Percentiles rank a stretch among this genome's conserved stretches.
phyloP scores from a whole-genome alignment of 2,797 vertebrate genomes.

The Acridotheres tristis region DNA sequence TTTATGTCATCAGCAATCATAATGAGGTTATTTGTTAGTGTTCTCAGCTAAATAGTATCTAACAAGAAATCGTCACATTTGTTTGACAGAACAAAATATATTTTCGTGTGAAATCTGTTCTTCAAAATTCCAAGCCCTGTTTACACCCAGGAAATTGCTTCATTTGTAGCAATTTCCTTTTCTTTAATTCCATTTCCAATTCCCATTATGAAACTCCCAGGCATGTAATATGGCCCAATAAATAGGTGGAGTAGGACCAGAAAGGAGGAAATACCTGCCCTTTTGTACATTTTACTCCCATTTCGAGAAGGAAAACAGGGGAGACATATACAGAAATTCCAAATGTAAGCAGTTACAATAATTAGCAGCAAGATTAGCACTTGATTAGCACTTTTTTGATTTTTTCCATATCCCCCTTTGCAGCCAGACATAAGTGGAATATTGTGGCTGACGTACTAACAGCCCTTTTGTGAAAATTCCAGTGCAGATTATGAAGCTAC shows the following conservation, averaged over 20 bases:
- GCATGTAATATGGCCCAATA: conserved; percentile 32
- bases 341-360: conserved; percentile 48
- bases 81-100: conserved; percentile 33
- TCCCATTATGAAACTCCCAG: conserved; percentile 66
- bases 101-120: conserved; percentile 30
- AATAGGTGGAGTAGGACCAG: conserved; percentile 61
- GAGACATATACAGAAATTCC: conserved; percentile 36
- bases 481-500: background rate
- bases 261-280: conserved; percentile 71
- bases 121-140: conserved; percentile 29
- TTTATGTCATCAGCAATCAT: conserved; percentile 5
- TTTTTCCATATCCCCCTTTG: background rate
- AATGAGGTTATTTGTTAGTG: conserved; percentile 3
- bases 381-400: background rate
- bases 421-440: background rate
- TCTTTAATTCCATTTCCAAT: conserved; percentile 61
- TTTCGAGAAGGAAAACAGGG: conserved; percentile 45
- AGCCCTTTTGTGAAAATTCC: background rate
- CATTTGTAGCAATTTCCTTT: conserved; percentile 68
- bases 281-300: conserved; percentile 55
- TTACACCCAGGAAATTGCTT: conserved; percentile 74
- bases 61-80: background rate
- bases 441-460: background rate
- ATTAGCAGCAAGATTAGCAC: conserved; percentile 51
- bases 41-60: background rate